phyloP scores from a whole-genome alignment of 2,113 vertebrate genomes.

The Empidonax traillii region DNA sequence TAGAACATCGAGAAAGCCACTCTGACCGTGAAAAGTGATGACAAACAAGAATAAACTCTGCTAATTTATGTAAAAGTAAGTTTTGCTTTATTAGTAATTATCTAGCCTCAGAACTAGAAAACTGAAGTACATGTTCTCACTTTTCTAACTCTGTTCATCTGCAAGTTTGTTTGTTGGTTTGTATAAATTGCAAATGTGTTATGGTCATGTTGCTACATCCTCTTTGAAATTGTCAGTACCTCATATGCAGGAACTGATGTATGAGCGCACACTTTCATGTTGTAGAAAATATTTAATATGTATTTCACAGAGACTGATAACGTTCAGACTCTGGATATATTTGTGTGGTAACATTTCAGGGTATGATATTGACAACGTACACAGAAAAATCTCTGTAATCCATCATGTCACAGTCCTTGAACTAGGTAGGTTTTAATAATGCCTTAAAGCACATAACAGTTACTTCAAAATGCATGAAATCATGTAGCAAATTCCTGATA shows the following conservation, averaged over 20 bases:
- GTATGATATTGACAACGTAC: neutral
- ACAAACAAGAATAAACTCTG: neutral
- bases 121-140: neutral
- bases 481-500: neutral
- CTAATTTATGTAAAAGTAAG: neutral
- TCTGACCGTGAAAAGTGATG: neutral
- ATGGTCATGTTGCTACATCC: fast-evolving
- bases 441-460: neutral
- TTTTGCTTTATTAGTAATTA: neutral
- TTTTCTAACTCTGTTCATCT: neutral
- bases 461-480: neutral
- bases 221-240: neutral
- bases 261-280: neutral
- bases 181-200: neutral
- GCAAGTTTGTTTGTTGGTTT: neutral
- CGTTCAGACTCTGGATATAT: neutral
- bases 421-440: neutral
- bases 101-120: neutral
- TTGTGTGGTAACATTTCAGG: neutral
- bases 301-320: neutral
- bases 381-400: neutral
- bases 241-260: neutral
- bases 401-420: neutral
- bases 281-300: neutral
- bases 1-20: neutral